Conservation (phyloP, 2,888 invertebrate genomes). For the Furcula furcula region DNA sequence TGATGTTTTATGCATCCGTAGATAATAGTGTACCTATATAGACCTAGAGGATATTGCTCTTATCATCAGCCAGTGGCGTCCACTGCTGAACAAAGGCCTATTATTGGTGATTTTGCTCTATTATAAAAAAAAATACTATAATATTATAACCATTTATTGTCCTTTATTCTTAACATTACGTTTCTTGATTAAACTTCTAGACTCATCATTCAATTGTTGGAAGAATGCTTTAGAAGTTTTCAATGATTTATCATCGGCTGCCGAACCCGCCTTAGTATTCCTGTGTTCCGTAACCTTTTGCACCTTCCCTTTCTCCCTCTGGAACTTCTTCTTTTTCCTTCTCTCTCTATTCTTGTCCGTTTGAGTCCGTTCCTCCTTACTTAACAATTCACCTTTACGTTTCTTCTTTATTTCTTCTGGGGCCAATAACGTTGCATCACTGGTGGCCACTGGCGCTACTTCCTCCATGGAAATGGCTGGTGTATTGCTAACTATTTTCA, state of each 20-base stretch:
- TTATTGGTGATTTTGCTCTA: no score
- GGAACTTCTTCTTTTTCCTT: conserved; percentile 91
- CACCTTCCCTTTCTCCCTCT: conserved; percentile 76
- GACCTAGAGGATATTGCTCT: no score
- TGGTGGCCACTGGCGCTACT: conserved; percentile 94
- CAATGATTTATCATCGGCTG: conserved; percentile 76
- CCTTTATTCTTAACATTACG: conserved; percentile 60
- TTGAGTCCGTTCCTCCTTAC: conserved; percentile 89
- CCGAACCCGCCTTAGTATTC: conserved; percentile 80
- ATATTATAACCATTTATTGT: conserved; percentile 27
- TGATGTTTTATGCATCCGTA: no score
- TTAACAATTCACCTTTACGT: conserved; percentile 79
- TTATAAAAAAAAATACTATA: no score
- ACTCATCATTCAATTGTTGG: conserved; percentile 90
- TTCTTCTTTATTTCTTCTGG: conserved; percentile 94
- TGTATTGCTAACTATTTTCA: conserved; percentile 94
- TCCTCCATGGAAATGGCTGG: conserved; percentile 97
- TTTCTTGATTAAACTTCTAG: conserved; percentile 63
- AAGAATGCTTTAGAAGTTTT: conserved; percentile 92
- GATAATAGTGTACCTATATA: no score
- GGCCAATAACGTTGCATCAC: conserved; percentile 92
- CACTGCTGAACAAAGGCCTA: no score
- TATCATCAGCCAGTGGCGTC: no score
- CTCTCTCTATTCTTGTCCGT: conserved; percentile 95
- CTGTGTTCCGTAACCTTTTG: conserved; percentile 73